Percentiles rank a stretch among this genome's conserved stretches.
Evolutionary conservation across 35 echinoderm and acorn worm genomes (phyloP).

Genomic region (Lytechinus variegatus): DNA sequence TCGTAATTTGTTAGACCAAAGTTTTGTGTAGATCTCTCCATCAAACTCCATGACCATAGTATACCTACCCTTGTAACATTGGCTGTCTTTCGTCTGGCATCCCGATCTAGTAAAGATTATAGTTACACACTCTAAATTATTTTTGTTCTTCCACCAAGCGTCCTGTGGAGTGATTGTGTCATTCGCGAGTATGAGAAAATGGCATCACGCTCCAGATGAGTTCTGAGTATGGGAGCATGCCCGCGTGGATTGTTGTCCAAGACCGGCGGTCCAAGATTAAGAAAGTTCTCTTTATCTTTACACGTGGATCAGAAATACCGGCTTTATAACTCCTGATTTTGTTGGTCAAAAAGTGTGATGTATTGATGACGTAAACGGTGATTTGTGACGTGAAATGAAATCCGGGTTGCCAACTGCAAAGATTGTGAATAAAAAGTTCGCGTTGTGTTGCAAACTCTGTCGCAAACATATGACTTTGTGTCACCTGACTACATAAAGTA

Average conservation of each 20-base stretch:
- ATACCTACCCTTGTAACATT: not conserved
- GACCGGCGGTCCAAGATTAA: no score
- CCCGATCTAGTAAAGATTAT: not conserved
- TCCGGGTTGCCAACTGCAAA: not conserved
- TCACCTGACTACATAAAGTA: not conserved
- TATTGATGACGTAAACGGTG: not conserved
- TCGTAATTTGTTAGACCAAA: no score
- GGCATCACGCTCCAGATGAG: no score
- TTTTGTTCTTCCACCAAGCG: no score
- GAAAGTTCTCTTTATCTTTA: not conserved
- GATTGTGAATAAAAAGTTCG: no score
- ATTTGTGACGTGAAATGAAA: not conserved
- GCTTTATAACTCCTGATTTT: no score
- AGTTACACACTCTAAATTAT: no score
- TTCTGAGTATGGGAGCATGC: no score
- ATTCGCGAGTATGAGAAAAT: no score
- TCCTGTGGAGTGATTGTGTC: no score
- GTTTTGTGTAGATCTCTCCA: not conserved
- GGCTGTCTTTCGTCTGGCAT: not conserved
- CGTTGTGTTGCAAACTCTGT: not conserved
- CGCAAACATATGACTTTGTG: not conserved
- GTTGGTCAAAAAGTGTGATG: not conserved
- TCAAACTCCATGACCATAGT: not conserved
- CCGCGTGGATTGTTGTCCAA: not conserved
- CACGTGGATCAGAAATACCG: no score